These are phyloP conservation scores for Rotaria sp. DNA, from an alignment of 2,888 invertebrate genomes.

Conservation along the genomic window DNA sequence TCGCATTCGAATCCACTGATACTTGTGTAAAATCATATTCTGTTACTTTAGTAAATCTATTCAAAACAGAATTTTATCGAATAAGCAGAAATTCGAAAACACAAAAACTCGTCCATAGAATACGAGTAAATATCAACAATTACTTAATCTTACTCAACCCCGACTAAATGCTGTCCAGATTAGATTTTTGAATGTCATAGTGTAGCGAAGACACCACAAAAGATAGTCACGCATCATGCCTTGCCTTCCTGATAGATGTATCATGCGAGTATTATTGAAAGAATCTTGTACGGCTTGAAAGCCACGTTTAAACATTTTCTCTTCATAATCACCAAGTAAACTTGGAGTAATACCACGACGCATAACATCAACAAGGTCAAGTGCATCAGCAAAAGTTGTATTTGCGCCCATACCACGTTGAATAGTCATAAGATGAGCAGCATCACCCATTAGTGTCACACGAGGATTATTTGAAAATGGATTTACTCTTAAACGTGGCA, in stretches of 20 bases:
- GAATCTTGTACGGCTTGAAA: background rate
- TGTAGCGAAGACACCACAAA: background rate
- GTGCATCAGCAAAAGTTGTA: background rate
- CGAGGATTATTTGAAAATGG: background rate
- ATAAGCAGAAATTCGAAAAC: too few species aligned
- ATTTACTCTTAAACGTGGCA: background rate
- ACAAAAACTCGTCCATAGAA: too few species aligned
- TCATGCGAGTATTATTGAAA: background rate
- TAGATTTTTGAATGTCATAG: background rate
- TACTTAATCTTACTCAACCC: too few species aligned
- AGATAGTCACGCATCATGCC: background rate
- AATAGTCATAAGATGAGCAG: background rate
- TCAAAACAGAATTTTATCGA: too few species aligned
- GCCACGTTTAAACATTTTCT: slow-evolving; percentile 13
- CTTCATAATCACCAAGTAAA: background rate
- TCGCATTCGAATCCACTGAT: too few species aligned
- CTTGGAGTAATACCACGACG: too few species aligned
- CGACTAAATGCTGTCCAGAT: background rate
- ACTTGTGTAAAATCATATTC: too few species aligned
- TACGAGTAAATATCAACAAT: too few species aligned
- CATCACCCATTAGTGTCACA: background rate
- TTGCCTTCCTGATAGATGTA: background rate
- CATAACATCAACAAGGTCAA: background rate
- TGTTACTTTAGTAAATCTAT: too few species aligned
- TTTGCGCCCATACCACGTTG: background rate